Conservation (phyloP, 1,140 invertebrate species). For the Euwallacea similis region DNA sequence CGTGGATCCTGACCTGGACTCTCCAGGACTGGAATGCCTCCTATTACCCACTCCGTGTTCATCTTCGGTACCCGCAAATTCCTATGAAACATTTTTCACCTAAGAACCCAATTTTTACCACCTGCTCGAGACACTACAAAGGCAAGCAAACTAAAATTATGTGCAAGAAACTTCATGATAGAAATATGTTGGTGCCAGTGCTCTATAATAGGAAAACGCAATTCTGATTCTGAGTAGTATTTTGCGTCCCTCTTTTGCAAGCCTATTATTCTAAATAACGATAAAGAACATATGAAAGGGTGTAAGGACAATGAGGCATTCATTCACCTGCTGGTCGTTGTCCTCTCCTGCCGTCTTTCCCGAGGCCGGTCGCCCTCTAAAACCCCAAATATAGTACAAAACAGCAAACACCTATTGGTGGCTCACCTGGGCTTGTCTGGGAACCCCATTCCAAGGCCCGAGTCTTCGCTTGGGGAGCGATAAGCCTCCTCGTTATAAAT, state of each 20-base stretch:
- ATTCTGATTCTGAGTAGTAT: conserved; percentile 29
- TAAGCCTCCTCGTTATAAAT: conserved; percentile 60
- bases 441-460: conserved; percentile 76
- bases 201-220: conserved; percentile 45
- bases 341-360: conserved; percentile 47
- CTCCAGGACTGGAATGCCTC: conserved; percentile 66
- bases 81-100: conserved; percentile 47
- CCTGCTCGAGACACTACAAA: background rate
- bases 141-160: conserved; percentile 25
- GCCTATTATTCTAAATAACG: conserved; percentile 39
- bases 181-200: conserved; percentile 53
- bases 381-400: conserved; percentile 38
- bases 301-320: background rate
- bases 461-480: conserved; percentile 80
- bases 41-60: conserved; percentile 66
- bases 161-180: conserved; percentile 51
- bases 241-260: conserved; percentile 41
- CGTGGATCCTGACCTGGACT: conserved; percentile 61
- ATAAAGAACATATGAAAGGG: conserved; percentile 22
- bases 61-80: conserved; percentile 57
- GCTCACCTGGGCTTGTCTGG: conserved; percentile 58
- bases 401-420: background rate
- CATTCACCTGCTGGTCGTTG: conserved; percentile 51
- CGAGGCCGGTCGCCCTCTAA: conserved; percentile 48
- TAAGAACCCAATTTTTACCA: no score